Base-by-base conservation (phyloP, 2,888 invertebrate species). In the Meta bourneti region DNA sequence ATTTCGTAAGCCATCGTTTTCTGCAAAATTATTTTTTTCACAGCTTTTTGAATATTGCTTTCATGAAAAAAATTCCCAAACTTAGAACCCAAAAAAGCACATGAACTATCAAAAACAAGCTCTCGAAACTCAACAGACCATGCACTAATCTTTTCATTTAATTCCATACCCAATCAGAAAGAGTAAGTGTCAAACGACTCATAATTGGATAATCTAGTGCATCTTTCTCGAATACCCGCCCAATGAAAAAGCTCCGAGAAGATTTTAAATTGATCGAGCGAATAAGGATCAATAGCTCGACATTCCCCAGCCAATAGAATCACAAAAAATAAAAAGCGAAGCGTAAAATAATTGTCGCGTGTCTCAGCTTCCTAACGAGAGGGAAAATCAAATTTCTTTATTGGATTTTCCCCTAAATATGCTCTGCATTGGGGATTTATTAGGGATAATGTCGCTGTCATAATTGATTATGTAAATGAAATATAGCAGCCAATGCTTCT, bases 381-480 rank as follows among this genome's bases (percentile, higher is more conserved):
- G 52, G n/a, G 52, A 52, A 78, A 52, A 78, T 78, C 78, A 52
- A n/a, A 9, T 54, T 78, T 78, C 78, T 20, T 78, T 78, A 78
- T 78, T 78, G 52, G 78, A 78, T 78, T 78, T 78, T 20, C 75
- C 48, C 11, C 34, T 34, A 75, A 34, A 75, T 75, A 11, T 52
- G 54, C n/a, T 9, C 52, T 20, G 52, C 75, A 11, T 75, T 34
- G 51, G 78, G 78, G 78, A 78, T 52, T 78, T 78, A 78, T 78
- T 78, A 78, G 51, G 52, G 78, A n/a, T 78, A 54, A n/a, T 19
- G 51, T 54, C 52, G 19, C 52, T 52, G 78, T 78, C 54, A 54
- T 54, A 52, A 78, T 54, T 19, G 78, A 78, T 78, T 78, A 78
- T 78, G 78, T 19, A 78, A 78, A 78, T 52, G 78, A 78, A 78